These are phyloP conservation scores for Oreonectes daqikongensis DNA, from an alignment of 2,797 vertebrate genomes.

Conservation along the genomic window DNA sequence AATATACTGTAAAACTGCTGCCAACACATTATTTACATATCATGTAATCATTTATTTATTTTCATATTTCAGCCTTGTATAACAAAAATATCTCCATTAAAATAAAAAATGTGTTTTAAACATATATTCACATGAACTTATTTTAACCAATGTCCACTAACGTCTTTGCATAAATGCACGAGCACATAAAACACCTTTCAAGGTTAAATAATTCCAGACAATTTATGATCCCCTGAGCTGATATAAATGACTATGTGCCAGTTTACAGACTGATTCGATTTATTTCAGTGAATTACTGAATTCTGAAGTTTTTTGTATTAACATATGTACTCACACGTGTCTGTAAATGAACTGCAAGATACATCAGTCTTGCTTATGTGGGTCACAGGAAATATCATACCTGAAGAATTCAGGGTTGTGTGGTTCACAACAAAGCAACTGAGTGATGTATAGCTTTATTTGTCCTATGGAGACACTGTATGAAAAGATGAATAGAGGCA, in stretches of 20 bases:
- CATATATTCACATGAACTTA: neutral
- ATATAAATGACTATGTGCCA: no score
- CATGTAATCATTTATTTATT: no score
- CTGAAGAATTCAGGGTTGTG: conserved; percentile 51
- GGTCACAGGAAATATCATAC: conserved; percentile 20
- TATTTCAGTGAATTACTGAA: conserved; percentile 39
- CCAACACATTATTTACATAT: no score
- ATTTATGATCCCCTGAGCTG: conserved; percentile 25
- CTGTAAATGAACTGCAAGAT: neutral
- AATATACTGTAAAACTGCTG: no score
- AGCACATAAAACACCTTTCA: neutral
- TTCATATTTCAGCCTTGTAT: no score
- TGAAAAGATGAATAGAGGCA: conserved; percentile 86
- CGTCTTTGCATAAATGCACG: neutral
- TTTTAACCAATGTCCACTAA: no score
- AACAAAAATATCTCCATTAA: no score
- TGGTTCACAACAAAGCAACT: conserved; percentile 76
- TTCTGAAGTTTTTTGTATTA: conserved; percentile 46
- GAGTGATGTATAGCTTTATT: conserved; percentile 87
- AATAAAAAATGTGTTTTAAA: no score
- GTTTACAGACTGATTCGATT: conserved; percentile 29
- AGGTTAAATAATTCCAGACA: conserved; percentile 36
- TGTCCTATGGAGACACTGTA: conserved; percentile 74
- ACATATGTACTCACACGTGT: conserved; percentile 19
- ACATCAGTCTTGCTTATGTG: neutral